Evolutionary conservation across 2,797 vertebrate genomes (phyloP), one percentile per base, ranked within the genome.

Genomic region (Arnoldichthys spilopterus): DNA sequence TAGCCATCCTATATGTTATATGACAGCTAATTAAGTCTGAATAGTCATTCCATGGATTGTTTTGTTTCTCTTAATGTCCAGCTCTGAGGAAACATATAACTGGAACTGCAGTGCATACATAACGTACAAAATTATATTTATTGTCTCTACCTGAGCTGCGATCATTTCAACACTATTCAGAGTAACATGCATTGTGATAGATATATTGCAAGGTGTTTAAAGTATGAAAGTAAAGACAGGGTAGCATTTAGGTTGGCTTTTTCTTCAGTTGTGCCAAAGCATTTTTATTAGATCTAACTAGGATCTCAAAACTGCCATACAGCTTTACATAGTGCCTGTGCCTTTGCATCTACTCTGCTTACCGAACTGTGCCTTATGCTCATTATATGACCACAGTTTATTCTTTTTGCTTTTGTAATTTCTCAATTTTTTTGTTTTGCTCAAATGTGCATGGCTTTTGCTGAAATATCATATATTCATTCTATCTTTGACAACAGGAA

Each of bases 31-130:
- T 75, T 6, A 80, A 76, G 51, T 77, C 51, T 79, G 47, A 77
- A 82, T 51, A 74, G 59, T 71, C 79, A 85, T 85, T 85, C 82
- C 84, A 74, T 81, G 77, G 79, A 69, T 68, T 72, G 51, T 82
- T 69, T 58, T 43, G 28, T 47, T 37, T 26, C 24, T 68, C 28
- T 49, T 69, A 22, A 70, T 73, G 40, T 79, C 72, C 76, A 70
- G 69, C 40, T 76, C 51, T 67, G 40, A 81, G 56, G 56, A 76
- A 78, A 63, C 69, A 37, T 74, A 69, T 79, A 83, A 85, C 84
- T 85, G 84, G 84, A 83, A 83, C 67, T 75, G 61, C 53, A 45
- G 45, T 63, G 18, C 26, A 64, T 5, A 54, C 49, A 40, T 45
- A 68, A 5, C 20, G 49, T 13, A 69, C 45, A 80, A 12, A 62